Base-by-base conservation (phyloP, 1,140 invertebrate genomes). In the Homarus americanus region DNA sequence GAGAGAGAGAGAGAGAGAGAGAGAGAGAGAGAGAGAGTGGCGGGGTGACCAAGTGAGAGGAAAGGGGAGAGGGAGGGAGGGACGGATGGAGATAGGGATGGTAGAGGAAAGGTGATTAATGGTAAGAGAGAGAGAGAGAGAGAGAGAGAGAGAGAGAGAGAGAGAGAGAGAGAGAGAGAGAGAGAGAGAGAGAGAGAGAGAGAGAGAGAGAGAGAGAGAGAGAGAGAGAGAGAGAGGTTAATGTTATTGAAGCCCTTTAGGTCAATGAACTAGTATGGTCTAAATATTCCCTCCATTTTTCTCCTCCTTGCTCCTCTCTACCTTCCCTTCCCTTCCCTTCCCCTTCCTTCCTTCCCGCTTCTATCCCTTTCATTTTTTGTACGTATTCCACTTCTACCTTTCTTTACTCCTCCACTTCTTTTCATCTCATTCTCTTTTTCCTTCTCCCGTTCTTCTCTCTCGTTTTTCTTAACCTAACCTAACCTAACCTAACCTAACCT, bases 91-190 rank as follows among this genome's bases (percentile, higher is more conserved):
- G 20, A 15, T 17, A 34, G 28, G 28, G 12, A 36, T 12, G 41
- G 28, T 7, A 72, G 58, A 72, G 28, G 38, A 15, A 83, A 36
- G 15, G 17, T 1, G 32, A 34, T 5, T 15, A 20, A 83, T 15
- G 2, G n/a, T 28, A 36, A 38, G 17, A 44, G 40, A n/a, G 66
- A 32, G n/a, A 24, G 40, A 44, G 24, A 44, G 36, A 73, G 69
- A 72, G 82, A 72, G 69, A 49, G 69, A 84, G 82, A 41, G 36
- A 44, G 40, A 72, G 34, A 72, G 69, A 44, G 69, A 84, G 82
- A 69, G 34, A 72, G 63, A 72, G 82, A 72, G 82, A 72, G 82
- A 84, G 82, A 41, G 0, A 72, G 82, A 84, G 82, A 84, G 82
- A 72, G 36, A 69, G 63, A 84, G 40, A 83, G 58, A 66, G 44